phyloP scores from a whole-genome alignment of 2,797 vertebrate species.

The Gastrophryne carolinensis region DNA sequence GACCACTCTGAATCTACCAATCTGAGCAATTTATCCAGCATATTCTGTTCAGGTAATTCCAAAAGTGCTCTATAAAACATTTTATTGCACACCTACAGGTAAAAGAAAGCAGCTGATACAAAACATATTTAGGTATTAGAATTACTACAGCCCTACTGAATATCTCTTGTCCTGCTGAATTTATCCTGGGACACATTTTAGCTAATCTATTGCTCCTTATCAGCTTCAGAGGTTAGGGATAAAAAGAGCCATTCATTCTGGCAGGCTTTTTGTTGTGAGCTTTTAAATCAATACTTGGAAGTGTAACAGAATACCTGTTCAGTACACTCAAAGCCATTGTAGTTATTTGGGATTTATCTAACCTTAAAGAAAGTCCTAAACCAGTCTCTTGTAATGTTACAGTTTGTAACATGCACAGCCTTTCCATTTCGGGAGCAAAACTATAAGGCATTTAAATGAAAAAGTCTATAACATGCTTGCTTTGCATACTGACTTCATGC shows the following conservation, averaged over 20 bases:
- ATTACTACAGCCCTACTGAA: background rate
- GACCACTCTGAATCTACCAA: no score
- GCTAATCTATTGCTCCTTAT: conserved; percentile 17
- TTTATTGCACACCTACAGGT: no score
- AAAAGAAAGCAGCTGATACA: no score
- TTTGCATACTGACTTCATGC: no score
- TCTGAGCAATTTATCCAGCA: no score
- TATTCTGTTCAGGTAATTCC: no score
- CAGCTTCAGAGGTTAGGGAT: conserved; percentile 28
- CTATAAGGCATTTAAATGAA: no score
- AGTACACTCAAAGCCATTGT: background rate
- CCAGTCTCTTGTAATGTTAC: background rate
- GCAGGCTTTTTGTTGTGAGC: conserved; percentile 41
- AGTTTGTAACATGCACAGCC: background rate
- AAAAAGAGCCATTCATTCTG: conserved; percentile 52
- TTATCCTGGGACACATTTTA: background rate
- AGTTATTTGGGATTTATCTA: background rate
- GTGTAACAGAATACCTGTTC: conserved; percentile 22
- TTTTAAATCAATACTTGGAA: conserved; percentile 47
- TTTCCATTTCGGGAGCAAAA: no score
- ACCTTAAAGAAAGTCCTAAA: background rate
- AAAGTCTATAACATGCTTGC: no score
- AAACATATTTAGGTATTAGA: background rate
- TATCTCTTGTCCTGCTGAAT: background rate
- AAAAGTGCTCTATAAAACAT: no score